These are phyloP conservation scores for Caranx ignobilis DNA, from an alignment of 2,113 vertebrate genomes.

Conservation along the genomic window DNA sequence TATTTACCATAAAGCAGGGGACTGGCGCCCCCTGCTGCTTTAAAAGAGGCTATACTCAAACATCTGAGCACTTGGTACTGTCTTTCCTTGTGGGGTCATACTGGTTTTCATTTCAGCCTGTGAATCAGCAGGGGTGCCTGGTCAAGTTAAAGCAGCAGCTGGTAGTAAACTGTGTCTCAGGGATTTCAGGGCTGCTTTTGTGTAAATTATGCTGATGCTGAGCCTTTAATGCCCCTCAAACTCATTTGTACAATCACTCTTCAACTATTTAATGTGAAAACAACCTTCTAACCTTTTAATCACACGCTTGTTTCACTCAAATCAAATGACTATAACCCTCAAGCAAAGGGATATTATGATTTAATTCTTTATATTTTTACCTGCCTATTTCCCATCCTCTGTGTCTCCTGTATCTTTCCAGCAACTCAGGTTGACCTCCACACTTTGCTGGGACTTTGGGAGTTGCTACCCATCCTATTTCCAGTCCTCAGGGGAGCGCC, in stretches of 20 bases:
- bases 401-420: not conserved
- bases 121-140: not conserved
- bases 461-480: conserved; percentile 2
- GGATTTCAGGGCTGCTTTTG: not conserved
- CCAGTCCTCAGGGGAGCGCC: not conserved
- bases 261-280: too few relatives aligned
- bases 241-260: not conserved
- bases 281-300: not conserved
- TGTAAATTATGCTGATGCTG: too few relatives aligned
- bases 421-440: not conserved
- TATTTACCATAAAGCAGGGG: conserved; percentile 13
- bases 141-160: not conserved
- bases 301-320: not conserved
- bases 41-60: not conserved
- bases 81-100: not conserved
- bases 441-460: not conserved
- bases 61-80: not conserved
- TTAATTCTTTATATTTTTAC: not conserved
- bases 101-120: not conserved
- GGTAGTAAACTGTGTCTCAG: not conserved
- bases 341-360: not conserved
- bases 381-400: not conserved
- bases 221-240: not conserved
- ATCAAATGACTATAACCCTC: not conserved
- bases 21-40: conserved; percentile 66